Evolutionary conservation across 1,140 invertebrate genomes (phyloP).

Genomic region (Aphis gossypii): DNA sequence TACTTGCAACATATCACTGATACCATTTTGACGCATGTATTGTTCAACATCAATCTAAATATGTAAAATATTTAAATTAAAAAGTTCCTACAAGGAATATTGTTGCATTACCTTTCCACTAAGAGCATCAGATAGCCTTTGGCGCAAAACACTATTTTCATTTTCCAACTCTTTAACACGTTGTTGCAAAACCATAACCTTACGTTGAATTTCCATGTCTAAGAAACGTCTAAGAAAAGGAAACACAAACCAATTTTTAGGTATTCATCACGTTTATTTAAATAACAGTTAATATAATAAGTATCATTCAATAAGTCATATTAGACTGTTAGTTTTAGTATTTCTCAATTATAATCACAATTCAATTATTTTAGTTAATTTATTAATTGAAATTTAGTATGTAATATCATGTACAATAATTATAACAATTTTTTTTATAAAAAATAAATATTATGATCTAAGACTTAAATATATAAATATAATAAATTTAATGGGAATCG

Average conservation of each 20-base stretch:
- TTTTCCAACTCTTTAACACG: conserved; percentile 75
- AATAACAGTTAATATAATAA: not conserved
- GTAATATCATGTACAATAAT: not conserved
- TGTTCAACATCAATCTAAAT: conserved; percentile 67
- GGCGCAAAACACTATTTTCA: conserved; percentile 75
- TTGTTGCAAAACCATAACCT: conserved; percentile 76
- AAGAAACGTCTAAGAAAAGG: conserved; percentile 70
- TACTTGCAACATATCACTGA: conserved; percentile 67
- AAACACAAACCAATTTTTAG: conserved; percentile 42
- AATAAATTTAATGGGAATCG: conserved; percentile 40
- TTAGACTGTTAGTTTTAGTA: not conserved
- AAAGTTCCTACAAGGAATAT: not conserved
- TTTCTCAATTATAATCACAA: not conserved
- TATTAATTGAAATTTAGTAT: conserved; percentile 36
- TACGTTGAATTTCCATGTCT: conserved; percentile 78
- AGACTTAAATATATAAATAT: not conserved
- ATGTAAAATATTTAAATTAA: conserved; percentile 47
- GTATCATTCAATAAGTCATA: not conserved
- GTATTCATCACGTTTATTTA: conserved; percentile 23
- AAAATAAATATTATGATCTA: conserved; percentile 46
- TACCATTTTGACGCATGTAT: conserved; percentile 66
- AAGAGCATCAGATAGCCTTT: conserved; percentile 71
- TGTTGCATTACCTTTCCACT: conserved; percentile 61
- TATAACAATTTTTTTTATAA: conserved; percentile 10
- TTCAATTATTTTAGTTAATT: conserved; percentile 37